These are phyloP conservation scores for Mohoua ochrocephala DNA, from an alignment of 2,113 vertebrate genomes.

Conservation along the genomic window DNA sequence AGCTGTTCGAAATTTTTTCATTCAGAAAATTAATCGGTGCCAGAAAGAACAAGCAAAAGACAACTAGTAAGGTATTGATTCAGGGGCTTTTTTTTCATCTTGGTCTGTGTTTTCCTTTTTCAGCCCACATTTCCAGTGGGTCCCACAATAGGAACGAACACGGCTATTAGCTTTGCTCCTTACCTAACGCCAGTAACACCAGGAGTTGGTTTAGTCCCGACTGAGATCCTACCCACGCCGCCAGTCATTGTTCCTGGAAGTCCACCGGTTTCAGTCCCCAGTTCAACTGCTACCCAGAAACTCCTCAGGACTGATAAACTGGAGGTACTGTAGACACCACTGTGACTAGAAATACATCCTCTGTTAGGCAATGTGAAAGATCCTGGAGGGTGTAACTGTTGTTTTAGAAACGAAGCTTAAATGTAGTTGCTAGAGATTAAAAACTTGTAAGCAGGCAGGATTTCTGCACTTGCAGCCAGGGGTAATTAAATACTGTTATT, in stretches of 20 bases:
- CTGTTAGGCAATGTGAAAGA: not conserved
- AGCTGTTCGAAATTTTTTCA: not conserved
- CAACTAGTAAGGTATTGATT: not conserved
- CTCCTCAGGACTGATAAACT: constrained; percentile 93
- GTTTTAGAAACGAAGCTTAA: not conserved
- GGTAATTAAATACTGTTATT: not conserved
- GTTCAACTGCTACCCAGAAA: constrained; percentile 88
- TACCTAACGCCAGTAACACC: constrained; percentile 89
- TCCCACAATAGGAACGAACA: constrained; percentile 87
- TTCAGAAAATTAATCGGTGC: not conserved
- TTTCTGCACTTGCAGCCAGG: not conserved
- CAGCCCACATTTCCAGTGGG: constrained; percentile 92
- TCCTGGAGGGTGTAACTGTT: not conserved
- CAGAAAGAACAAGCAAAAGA: not conserved
- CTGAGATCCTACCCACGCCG: constrained; percentile 89
- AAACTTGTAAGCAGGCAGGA: not conserved
- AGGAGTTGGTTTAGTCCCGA: constrained; percentile 88
- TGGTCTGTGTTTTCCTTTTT: constrained; percentile 66
- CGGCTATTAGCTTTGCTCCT: constrained; percentile 88
- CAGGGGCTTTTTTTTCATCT: not conserved
- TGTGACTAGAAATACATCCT: not conserved
- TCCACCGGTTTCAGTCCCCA: constrained; percentile 83
- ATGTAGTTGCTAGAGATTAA: not conserved
- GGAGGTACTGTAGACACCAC: constrained; percentile 79
- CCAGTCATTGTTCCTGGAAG: constrained; percentile 88